Evolutionary conservation across 2,797 vertebrate species (phyloP), one percentile per base, ranked within the genome.

Genomic region (Nothura maculosa): DNA sequence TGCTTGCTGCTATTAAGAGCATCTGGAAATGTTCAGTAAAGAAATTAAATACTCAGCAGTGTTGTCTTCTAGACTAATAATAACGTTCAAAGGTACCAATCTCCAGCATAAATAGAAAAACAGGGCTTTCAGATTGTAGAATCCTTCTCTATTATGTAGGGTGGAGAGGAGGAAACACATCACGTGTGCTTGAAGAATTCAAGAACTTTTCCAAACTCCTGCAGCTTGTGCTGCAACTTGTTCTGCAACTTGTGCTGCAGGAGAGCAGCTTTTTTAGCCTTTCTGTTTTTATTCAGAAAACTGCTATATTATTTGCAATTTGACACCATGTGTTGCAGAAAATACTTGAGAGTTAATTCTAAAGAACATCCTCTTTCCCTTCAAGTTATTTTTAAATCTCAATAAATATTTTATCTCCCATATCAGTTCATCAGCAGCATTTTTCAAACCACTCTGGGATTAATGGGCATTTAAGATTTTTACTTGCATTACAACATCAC

Each of bases 391-490:
- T 90, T 64, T 5, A 84, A 78, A 68, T 47, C 57, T 63, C 9
- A 61, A 72, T 32, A 88, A 91, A 84, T 64, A 72, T 43, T 92
- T 89, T 72, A 57, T 72, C 8, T 32, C 17, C 4, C 7, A 40
- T 54, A 5, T 30, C 88, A 62, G 25, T 42, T 81, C 77, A 4
- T 43, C 21, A 54, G 9, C 42, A 62, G 28, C 10, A 28, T 3
- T 57, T 70, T 92, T 42, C 50, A 80, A 76, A 42, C 2, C 22
- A 28, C 22, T 85, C 83, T 42, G 60, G 84, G 84, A 63, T 66
- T 81, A 75, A 60, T 1, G 1, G 25, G 0, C 1, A 60, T 86
- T 79, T 79, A 82, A 54, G 17, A 52, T 87, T 79, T 18, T 68
- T 34, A 11, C 10, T 21, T 40, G 8, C 0, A 2, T 27, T 17